Conservation (phyloP, 2,113 vertebrate species). For the Lepus timidus region DNA sequence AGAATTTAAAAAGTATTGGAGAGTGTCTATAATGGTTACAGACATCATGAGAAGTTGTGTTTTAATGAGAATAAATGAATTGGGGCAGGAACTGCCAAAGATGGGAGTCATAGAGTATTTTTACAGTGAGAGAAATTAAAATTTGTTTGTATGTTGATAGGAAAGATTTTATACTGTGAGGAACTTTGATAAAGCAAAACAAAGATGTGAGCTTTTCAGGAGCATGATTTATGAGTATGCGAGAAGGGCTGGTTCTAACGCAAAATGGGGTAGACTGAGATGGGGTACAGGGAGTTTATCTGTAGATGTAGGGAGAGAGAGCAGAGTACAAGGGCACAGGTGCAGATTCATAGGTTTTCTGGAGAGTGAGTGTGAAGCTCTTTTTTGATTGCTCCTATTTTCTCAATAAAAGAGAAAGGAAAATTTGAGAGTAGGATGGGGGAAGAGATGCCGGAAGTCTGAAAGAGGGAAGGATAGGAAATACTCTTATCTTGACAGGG, state of each 20-base stretch:
- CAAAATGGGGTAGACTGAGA: background rate
- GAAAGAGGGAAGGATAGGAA: conserved; percentile 24
- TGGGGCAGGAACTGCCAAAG: background rate
- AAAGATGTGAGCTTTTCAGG: background rate
- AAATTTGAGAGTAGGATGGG: background rate
- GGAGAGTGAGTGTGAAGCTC: conserved; percentile 14
- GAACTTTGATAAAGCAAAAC: background rate
- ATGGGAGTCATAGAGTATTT: background rate
- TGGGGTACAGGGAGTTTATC: background rate
- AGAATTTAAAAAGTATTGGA: background rate
- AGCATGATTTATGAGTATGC: background rate
- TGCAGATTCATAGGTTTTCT: conserved; percentile 40
- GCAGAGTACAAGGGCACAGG: background rate
- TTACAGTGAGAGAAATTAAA: background rate
- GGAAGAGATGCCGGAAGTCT: background rate
- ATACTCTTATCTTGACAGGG: background rate
- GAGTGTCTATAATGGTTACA: background rate
- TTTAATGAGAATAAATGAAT: background rate
- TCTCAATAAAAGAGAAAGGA: conserved; percentile 28
- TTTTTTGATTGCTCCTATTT: conserved; percentile 60
- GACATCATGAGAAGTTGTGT: background rate
- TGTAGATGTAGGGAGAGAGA: background rate
- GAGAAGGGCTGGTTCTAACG: background rate
- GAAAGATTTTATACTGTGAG: background rate
- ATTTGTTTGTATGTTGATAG: background rate